phyloP scores from a whole-genome alignment of 2,113 vertebrate genomes.

The Pogonocichla stellata region DNA sequence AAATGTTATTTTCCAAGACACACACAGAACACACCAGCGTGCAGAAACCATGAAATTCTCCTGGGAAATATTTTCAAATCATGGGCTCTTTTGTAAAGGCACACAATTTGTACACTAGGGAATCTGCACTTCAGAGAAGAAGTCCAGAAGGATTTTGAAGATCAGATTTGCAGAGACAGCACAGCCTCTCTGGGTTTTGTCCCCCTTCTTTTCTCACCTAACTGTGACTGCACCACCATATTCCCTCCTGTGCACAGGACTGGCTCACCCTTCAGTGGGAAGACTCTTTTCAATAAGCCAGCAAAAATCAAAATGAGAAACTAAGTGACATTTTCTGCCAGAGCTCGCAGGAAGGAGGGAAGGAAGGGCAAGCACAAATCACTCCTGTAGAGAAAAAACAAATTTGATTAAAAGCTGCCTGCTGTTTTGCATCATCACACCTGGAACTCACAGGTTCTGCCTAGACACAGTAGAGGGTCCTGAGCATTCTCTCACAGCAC shows the following conservation, averaged over 20 bases:
- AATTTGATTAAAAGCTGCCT: neutral
- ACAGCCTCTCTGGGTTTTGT: neutral
- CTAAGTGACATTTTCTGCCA: neutral
- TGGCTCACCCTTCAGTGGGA: neutral
- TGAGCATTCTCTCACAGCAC: neutral
- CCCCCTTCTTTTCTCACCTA: neutral
- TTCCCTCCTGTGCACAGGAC: neutral
- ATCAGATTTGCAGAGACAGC: neutral
- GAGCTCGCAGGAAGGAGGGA: neutral
- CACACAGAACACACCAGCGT: rapidly evolving
- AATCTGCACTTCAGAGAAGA: neutral
- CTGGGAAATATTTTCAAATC: neutral
- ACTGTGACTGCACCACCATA: rapidly evolving
- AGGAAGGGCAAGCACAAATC: neutral
- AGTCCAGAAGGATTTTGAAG: neutral
- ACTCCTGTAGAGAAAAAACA: neutral
- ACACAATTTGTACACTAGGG: neutral
- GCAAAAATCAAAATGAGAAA: neutral
- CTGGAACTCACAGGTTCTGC: neutral
- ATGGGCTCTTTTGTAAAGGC: neutral
- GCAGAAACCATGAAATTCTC: neutral
- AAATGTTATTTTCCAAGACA: neutral
- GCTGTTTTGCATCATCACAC: neutral
- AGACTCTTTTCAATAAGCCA: neutral
- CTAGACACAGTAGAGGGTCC: neutral